Conservation (phyloP, 2,113 vertebrate genomes). For the Menura novaehollandiae region DNA sequence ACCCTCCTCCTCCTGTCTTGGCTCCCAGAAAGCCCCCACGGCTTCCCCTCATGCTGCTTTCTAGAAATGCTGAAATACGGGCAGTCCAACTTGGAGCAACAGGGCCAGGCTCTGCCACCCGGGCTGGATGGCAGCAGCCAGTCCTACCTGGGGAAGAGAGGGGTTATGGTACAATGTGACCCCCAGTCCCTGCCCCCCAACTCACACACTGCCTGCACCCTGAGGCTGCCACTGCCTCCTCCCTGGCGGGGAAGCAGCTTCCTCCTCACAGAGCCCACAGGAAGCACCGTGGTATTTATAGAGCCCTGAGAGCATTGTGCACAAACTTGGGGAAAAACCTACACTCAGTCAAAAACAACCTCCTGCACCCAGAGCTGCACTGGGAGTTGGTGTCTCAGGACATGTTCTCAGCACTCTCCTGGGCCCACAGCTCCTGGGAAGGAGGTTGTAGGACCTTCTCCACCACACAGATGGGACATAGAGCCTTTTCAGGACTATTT, state of each 20-base stretch:
- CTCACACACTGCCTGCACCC: neutral
- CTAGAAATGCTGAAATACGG: rapidly evolving
- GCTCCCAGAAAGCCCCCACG: neutral
- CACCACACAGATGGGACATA: neutral
- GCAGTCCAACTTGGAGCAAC: rapidly evolving
- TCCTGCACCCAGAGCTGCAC: neutral
- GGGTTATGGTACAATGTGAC: neutral
- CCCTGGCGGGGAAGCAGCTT: conserved; percentile 9
- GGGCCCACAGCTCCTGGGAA: neutral
- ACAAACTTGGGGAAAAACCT: conserved; percentile 11
- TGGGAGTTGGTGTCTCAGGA: rapidly evolving
- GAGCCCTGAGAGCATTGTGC: neutral
- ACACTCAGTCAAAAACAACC: neutral
- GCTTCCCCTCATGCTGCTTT: neutral
- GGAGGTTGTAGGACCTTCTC: neutral
- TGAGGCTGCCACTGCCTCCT: neutral
- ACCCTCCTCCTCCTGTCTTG: neutral
- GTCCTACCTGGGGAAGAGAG: neutral
- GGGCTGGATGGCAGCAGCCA: neutral
- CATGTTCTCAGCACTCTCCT: neutral
- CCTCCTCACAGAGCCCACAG: conserved; percentile 16
- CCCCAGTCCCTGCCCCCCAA: neutral
- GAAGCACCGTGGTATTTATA: conserved; percentile 39
- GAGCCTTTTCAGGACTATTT: neutral
- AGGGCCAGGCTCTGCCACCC: rapidly evolving